Conservation (phyloP, 2,797 vertebrate genomes). For the Cirrhinus mrigala region DNA sequence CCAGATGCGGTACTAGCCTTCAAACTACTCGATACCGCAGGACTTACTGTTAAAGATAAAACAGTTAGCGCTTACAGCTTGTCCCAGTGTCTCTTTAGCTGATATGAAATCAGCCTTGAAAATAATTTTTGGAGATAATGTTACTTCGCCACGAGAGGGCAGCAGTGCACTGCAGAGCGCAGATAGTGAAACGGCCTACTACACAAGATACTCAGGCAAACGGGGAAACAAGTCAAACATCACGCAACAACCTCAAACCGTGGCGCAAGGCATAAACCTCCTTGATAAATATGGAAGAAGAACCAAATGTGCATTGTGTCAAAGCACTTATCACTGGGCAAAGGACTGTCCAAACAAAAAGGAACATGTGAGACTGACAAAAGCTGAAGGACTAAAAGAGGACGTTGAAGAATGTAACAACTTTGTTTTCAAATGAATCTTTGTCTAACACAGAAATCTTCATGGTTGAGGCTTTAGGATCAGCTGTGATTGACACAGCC, state of each 20-base stretch:
- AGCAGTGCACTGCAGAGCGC: not conserved
- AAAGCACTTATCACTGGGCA: not conserved
- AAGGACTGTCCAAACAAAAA: constrained; percentile 4
- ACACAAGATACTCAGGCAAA: constrained; percentile 4
- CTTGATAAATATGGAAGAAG: not conserved
- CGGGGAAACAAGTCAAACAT: not conserved
- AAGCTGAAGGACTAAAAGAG: not conserved
- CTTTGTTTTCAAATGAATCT: not conserved
- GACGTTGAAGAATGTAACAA: not conserved
- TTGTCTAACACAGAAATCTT: constrained; percentile 47
- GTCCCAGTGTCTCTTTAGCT: not conserved
- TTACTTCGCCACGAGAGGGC: not conserved
- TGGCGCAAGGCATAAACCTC: not conserved
- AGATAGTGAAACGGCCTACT: constrained; percentile 14
- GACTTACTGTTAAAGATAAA: constrained; percentile 36
- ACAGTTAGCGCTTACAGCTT: constrained; percentile 43
- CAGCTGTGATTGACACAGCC: constrained; percentile 56
- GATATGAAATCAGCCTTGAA: constrained; percentile 47
- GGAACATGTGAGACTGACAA: not conserved
- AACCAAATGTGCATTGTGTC: constrained; percentile 1
- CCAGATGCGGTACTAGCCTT: constrained; percentile 27
- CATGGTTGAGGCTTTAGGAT: constrained; percentile 48
- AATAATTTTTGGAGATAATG: constrained; percentile 23
- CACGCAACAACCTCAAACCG: not conserved
- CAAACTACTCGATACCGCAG: constrained; percentile 41